Evolutionary conservation across 2,113 vertebrate genomes (phyloP).

Genomic region (Aleadryas rufinucha): DNA sequence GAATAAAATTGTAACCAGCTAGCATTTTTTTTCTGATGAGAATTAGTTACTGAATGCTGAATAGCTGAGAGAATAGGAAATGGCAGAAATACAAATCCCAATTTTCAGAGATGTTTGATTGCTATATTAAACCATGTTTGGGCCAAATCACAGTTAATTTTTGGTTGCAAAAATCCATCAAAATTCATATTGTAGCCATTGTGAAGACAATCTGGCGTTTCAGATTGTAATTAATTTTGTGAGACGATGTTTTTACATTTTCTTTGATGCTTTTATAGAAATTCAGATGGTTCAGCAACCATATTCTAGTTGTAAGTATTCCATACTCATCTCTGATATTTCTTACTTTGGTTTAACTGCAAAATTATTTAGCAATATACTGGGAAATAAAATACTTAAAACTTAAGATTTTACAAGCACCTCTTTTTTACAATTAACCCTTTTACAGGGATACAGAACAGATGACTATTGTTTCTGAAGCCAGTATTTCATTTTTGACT

Average conservation of each 20-base stretch:
- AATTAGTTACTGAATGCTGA: background rate
- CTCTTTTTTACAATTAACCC: background rate
- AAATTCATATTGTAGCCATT: background rate
- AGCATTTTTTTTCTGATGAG: background rate
- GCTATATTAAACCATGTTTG: background rate
- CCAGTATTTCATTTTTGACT: background rate
- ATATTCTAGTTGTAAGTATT: constrained; percentile 33
- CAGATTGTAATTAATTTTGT: background rate
- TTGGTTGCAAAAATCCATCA: background rate
- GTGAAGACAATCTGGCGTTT: constrained; percentile 3
- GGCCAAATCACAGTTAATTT: constrained; percentile 12
- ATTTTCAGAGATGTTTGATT: background rate
- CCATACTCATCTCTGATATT: background rate
- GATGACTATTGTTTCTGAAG: background rate
- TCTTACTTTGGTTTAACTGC: constrained; percentile 26
- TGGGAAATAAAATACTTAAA: constrained; percentile 57
- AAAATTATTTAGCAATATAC: constrained; percentile 32
- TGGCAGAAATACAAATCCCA: constrained; percentile 1
- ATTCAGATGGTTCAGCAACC: background rate
- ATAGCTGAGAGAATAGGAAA: background rate
- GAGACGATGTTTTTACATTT: background rate
- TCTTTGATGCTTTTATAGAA: constrained; percentile 36
- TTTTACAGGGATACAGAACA: background rate
- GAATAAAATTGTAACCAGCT: background rate
- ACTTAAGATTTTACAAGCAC: constrained; percentile 15